phyloP scores from a whole-genome alignment of 2,113 vertebrate genomes.

The Morone saxatilis region DNA sequence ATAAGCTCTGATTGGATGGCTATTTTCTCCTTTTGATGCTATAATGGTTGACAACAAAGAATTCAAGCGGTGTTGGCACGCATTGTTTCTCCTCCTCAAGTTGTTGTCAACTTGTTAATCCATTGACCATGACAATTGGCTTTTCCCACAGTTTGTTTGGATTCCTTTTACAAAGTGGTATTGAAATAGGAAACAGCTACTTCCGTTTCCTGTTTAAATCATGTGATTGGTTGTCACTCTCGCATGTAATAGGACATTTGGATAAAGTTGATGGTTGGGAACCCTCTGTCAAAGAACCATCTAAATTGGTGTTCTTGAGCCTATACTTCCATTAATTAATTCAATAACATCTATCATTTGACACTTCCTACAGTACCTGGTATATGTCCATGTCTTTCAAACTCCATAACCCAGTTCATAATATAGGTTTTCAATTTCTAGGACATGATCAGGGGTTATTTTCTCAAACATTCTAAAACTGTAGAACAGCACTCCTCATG shows the following conservation, averaged over 20 bases:
- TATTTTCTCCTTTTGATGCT: slow-evolving; percentile 27
- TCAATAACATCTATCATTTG: background rate
- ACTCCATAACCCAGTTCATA: background rate
- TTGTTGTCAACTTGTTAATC: background rate
- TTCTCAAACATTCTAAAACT: background rate
- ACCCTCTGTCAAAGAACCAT: background rate
- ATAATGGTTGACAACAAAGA: background rate
- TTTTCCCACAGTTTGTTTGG: background rate
- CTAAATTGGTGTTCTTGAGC: background rate
- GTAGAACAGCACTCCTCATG: background rate
- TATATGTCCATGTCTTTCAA: background rate
- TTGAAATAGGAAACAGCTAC: background rate
- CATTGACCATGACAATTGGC: background rate
- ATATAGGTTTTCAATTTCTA: background rate
- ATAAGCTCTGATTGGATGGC: slow-evolving; percentile 44
- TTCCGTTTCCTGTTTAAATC: background rate
- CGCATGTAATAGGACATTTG: background rate
- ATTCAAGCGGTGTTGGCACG: background rate
- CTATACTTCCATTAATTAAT: background rate
- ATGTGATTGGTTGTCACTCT: too few species aligned
- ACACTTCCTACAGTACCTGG: background rate
- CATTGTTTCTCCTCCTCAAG: background rate
- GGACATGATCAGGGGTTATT: background rate
- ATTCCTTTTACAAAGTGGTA: background rate
- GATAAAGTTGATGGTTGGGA: background rate